Conservation (phyloP, 37 sponge, comb jelly and placozoan species). For the Aplysina aerophoba region DNA sequence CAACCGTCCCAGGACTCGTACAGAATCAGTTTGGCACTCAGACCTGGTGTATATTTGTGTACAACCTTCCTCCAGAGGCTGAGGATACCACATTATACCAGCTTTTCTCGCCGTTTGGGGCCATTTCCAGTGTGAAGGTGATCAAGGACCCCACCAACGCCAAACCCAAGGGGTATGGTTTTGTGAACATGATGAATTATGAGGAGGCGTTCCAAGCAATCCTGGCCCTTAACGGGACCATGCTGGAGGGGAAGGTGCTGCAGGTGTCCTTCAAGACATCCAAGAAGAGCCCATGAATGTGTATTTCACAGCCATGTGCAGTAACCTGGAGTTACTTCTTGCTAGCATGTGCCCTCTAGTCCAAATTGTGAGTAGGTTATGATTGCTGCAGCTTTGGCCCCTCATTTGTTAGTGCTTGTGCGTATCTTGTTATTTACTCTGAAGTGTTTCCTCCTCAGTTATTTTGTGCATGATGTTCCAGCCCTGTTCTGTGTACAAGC, state of each 20-base stretch:
- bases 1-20: constrained; percentile 21
- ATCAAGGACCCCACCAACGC: constrained; percentile 56
- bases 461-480: no score
- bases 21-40: constrained; percentile 19
- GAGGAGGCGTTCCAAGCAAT: constrained; percentile 87
- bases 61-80: constrained; percentile 80
- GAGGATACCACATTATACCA: constrained; percentile 85
- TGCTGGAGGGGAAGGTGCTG: constrained; percentile 70
- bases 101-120: constrained; percentile 87
- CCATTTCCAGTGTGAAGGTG: constrained; percentile 83
- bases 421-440: no score
- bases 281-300: constrained; percentile 1
- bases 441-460: no score
- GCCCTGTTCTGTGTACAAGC: no score
- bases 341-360: no score
- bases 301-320: no score
- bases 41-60: constrained; percentile 84
- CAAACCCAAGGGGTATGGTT: constrained; percentile 89
- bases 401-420: no score
- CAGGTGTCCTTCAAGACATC: constrained; percentile 87
- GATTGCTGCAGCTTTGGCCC: no score
- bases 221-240: constrained; percentile 60
- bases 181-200: constrained; percentile 93
- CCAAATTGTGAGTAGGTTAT: no score
- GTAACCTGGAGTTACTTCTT: no score